These are phyloP conservation scores for Artibeus lituratus DNA, from an alignment of 2,797 vertebrate genomes.

Conservation along the genomic window DNA sequence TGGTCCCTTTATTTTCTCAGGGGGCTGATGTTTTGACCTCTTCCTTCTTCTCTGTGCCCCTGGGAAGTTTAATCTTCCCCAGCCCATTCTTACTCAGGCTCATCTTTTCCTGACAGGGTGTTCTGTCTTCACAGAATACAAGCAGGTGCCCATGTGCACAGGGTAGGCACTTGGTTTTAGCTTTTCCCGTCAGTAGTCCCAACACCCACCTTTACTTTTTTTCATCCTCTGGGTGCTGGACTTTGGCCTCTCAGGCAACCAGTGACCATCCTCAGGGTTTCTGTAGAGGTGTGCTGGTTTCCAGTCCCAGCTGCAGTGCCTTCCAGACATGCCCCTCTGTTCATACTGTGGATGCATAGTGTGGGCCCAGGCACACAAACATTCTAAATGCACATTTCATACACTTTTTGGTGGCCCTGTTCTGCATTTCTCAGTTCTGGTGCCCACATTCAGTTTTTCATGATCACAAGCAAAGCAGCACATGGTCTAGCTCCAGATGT, in stretches of 20 bases:
- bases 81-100: background rate
- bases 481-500: background rate
- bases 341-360: fast-evolving
- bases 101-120: background rate
- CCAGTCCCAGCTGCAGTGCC: background rate
- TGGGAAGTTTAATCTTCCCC: background rate
- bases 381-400: background rate
- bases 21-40: background rate
- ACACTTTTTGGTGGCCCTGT: background rate
- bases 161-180: background rate
- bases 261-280: background rate
- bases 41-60: background rate
- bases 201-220: background rate
- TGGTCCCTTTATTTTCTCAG: background rate
- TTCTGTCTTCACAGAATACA: background rate
- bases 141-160: background rate
- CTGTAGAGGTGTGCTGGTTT: background rate
- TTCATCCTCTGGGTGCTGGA: background rate
- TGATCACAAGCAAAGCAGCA: background rate
- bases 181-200: background rate
- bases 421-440: background rate
- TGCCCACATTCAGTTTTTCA: background rate
- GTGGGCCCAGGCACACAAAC: fast-evolving
- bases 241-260: background rate
- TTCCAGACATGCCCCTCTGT: background rate